Evolutionary conservation across 2,888 invertebrate species (phyloP).

Genomic region (Drosophila silvestris): DNA sequence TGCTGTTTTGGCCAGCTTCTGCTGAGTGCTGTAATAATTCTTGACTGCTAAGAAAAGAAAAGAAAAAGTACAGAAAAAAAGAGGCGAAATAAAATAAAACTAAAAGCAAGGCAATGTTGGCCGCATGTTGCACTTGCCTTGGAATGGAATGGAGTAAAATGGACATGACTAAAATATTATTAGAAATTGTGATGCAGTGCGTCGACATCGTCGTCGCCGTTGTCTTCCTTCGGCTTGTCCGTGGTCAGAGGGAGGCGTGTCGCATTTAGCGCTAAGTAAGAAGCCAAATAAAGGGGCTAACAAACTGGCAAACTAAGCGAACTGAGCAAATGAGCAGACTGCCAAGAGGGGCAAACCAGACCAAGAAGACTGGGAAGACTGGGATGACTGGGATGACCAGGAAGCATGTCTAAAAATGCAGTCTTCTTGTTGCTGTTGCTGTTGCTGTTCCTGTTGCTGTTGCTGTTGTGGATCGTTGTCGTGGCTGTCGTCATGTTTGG

Average conservation of each 20-base stretch:
- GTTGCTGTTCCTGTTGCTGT: slow-evolving; percentile 45
- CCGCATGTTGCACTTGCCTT: slow-evolving; percentile 60
- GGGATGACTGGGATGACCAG: slow-evolving; percentile 55
- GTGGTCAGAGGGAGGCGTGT: slow-evolving; percentile 63
- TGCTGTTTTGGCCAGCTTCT: slow-evolving; percentile 10
- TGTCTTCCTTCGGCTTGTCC: slow-evolving; percentile 27
- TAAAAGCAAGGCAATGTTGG: slow-evolving; percentile 52
- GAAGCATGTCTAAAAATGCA: slow-evolving; percentile 76
- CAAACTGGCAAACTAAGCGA: slow-evolving; percentile 10
- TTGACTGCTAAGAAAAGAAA: slow-evolving; percentile 28
- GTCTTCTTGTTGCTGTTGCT: slow-evolving; percentile 40
- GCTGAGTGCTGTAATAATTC: slow-evolving; percentile 76
- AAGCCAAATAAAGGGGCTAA: slow-evolving; percentile 66
- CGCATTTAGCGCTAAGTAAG: slow-evolving; percentile 72
- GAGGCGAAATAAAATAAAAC: slow-evolving; percentile 47
- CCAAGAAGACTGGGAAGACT: slow-evolving; percentile 9
- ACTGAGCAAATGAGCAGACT: slow-evolving; percentile 3
- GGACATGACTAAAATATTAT: slow-evolving; percentile 75
- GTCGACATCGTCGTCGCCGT: slow-evolving; percentile 39
- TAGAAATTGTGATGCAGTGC: slow-evolving; percentile 77
- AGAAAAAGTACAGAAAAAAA: slow-evolving; percentile 16
- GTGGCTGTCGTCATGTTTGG: slow-evolving; percentile 68
- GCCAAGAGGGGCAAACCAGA: neutral
- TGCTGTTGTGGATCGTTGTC: slow-evolving; percentile 47
- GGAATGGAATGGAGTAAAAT: slow-evolving; percentile 18